Conservation (phyloP, 2,113 vertebrate genomes). For the human (Homo sapiens) region DNA sequence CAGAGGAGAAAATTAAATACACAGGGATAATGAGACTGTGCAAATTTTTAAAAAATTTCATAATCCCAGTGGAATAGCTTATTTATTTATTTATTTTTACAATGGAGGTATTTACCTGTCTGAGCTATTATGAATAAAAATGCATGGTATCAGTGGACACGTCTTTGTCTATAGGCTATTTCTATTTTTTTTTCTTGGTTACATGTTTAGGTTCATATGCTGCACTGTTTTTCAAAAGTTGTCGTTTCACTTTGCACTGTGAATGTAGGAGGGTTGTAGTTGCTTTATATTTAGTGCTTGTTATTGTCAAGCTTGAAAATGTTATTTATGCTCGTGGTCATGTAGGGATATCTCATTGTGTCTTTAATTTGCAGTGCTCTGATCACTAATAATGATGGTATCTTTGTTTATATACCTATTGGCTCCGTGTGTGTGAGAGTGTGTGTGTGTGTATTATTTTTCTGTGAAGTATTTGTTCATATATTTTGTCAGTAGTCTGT, state of each 20-base stretch:
- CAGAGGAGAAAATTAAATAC: rapidly evolving
- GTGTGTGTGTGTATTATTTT: neutral
- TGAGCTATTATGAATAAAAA: too few relatives aligned
- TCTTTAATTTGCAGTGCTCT: rapidly evolving
- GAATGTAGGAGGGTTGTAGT: rapidly evolving
- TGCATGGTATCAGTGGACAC: rapidly evolving
- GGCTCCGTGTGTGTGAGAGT: neutral
- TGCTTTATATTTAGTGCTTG: rapidly evolving
- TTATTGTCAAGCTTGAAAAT: neutral
- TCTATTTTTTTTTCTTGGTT: neutral
- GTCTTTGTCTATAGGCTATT: neutral
- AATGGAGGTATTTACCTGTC: neutral
- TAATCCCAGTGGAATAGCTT: neutral
- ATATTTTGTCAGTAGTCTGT: neutral
- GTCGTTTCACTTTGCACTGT: neutral
- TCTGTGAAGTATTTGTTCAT: neutral
- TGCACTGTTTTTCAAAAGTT: neutral
- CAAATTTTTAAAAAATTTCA: rapidly evolving
- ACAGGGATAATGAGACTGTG: rapidly evolving
- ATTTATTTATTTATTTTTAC: too few relatives aligned
- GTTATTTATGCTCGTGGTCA: rapidly evolving
- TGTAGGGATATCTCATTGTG: neutral
- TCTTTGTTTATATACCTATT: neutral
- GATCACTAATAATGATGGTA: rapidly evolving
- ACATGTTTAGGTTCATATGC: too few relatives aligned